Evolutionary conservation across 2,888 invertebrate species (phyloP).

Genomic region (Cephus pulcher): DNA sequence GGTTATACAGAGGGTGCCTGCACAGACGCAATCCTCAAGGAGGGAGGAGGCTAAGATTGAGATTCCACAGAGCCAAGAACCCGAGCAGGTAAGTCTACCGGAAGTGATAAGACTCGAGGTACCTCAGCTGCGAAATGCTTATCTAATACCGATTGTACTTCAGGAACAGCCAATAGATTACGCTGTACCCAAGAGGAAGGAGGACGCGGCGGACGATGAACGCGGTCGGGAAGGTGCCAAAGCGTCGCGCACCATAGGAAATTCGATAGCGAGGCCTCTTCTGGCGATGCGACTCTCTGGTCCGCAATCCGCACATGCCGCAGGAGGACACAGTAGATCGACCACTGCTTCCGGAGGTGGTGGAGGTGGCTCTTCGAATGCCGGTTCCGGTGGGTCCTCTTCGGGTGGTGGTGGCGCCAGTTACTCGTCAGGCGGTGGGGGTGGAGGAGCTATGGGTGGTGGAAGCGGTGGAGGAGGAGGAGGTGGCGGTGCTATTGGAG

Average conservation of each 20-base stretch:
- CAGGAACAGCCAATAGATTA: conserved; percentile 92
- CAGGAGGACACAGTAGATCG: conserved; percentile 83
- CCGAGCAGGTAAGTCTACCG: conserved; percentile 57
- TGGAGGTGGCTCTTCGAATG: conserved; percentile 31
- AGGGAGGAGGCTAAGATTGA: conserved; percentile 60
- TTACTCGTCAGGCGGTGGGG: conserved; percentile 70
- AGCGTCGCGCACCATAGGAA: conserved; percentile 55
- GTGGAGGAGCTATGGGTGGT: conserved; percentile 69
- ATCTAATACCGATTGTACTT: conserved; percentile 2
- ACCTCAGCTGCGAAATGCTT: background rate
- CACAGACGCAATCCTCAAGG: conserved; percentile 54
- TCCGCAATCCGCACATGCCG: conserved; percentile 63
- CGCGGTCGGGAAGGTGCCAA: conserved; percentile 69
- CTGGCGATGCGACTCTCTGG: conserved; percentile 60
- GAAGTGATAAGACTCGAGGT: background rate
- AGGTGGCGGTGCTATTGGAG: conserved; percentile 70
- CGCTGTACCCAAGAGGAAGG: conserved; percentile 84
- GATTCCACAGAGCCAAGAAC: conserved; percentile 61
- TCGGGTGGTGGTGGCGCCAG: conserved; percentile 61
- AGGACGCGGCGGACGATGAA: conserved; percentile 73
- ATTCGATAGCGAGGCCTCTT: conserved; percentile 60
- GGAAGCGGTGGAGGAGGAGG: conserved; percentile 69
- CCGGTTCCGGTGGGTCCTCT: conserved; percentile 48
- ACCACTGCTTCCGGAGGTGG: conserved; percentile 64
- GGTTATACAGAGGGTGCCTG: conserved; percentile 85